A percentile compares a stretch with the other conserved stretches of the same genome.
Conservation (phyloP, 2,797 vertebrate genomes). For the Zenarchopterus dispar region DNA sequence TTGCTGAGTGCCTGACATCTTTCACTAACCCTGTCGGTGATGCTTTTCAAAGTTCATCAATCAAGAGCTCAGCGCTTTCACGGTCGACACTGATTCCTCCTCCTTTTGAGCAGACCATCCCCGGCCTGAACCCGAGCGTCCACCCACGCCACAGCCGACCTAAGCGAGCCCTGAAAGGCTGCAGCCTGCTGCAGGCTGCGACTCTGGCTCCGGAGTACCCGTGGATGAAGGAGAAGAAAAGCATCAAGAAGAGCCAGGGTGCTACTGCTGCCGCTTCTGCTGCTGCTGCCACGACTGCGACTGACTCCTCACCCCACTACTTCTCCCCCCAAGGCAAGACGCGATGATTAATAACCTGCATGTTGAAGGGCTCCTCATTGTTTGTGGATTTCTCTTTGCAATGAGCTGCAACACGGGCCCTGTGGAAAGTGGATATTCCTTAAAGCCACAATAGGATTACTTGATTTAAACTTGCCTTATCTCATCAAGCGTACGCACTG, state of each 20-base stretch:
- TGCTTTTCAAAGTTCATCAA: slow-evolving; percentile 99
- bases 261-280: slow-evolving; percentile 54
- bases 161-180: slow-evolving; percentile 88
- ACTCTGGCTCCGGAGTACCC: slow-evolving; percentile 92
- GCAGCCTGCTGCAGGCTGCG: slow-evolving; percentile 87
- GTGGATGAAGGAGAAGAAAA: slow-evolving; percentile 99
- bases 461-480: slow-evolving; percentile 88
- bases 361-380: slow-evolving; percentile 65
- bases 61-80: slow-evolving; percentile 98
- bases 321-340: slow-evolving; percentile 96
- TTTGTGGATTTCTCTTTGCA: slow-evolving; percentile 47
- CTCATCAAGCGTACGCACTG: slow-evolving; percentile 85
- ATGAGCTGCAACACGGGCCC: slow-evolving; percentile 44
- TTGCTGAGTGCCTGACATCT: slow-evolving; percentile 99
- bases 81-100: slow-evolving; percentile 97
- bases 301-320: slow-evolving; percentile 87
- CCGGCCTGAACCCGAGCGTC: slow-evolving; percentile 91
- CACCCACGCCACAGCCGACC: slow-evolving; percentile 93
- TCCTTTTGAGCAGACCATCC: slow-evolving; percentile 97
- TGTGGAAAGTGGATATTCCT: slow-evolving; percentile 55
- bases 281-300: slow-evolving; percentile 74
- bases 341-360: slow-evolving; percentile 71
- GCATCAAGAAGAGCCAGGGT: slow-evolving; percentile 87
- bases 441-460: slow-evolving; percentile 77
- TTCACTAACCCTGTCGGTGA: slow-evolving; percentile 96